A percentile compares a stretch with the other conserved stretches of the same genome.
phyloP scores from a whole-genome alignment of 2,888 invertebrate genomes.

The Rotaria magnacalcarata region DNA sequence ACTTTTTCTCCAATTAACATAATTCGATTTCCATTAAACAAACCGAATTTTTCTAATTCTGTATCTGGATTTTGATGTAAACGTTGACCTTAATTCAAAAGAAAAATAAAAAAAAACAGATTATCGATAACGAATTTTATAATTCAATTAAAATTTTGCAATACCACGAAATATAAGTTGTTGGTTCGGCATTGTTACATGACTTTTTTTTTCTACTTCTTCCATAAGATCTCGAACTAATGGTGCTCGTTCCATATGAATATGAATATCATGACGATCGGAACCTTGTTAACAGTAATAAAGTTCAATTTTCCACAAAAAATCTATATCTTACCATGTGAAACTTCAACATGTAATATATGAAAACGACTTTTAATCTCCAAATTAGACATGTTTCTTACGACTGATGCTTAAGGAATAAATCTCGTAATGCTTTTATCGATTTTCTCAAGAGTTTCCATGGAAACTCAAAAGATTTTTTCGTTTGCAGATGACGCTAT shows the following conservation, averaged over 20 bases:
- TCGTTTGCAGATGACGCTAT: background rate
- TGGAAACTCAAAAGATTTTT: background rate
- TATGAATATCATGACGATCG: constrained; percentile 40
- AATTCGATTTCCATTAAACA: constrained; percentile 42
- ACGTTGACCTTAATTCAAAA: constrained; percentile 37
- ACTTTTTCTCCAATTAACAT: constrained; percentile 45
- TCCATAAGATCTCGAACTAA: constrained; percentile 32
- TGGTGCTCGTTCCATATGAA: constrained; percentile 40
- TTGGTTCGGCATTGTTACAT: constrained; percentile 29
- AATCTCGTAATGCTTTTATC: background rate
- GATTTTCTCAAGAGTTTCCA: background rate
- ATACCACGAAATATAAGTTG: constrained; percentile 44
- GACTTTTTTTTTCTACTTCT: constrained; percentile 43
- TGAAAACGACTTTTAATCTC: constrained; percentile 31
- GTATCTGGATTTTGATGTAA: constrained; percentile 37
- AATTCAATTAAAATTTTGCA: too few relatives aligned
- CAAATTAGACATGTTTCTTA: background rate
- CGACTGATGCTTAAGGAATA: background rate
- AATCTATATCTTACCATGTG: background rate
- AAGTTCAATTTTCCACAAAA: too few relatives aligned
- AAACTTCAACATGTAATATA: constrained; percentile 24
- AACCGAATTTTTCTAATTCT: constrained; percentile 37
- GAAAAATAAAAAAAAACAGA: background rate
- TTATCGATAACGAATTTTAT: too few relatives aligned
- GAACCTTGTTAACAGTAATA: background rate